Evolutionary conservation across 2,888 invertebrate species (phyloP), one percentile per base, ranked within the genome.

Genomic region (Cheilosia impressa): DNA sequence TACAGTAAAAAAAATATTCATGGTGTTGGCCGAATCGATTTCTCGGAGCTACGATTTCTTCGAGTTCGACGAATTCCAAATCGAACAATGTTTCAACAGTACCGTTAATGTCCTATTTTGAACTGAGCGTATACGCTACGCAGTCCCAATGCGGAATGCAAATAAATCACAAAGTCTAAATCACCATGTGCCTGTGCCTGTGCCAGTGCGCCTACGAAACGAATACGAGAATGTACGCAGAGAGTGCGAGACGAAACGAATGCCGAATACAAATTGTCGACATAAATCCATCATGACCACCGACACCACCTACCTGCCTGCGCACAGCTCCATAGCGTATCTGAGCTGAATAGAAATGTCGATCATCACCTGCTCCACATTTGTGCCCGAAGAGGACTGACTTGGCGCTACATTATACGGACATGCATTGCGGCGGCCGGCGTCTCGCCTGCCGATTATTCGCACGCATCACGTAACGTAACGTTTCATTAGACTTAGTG

Each of bases 391-490:
- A 71, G 78, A 63, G 78, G 68, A 73, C 62, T 55, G 75, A 31
- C 34, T 38, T 38, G 81, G 85, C 76, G 85, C 81, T 85, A 72
- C 71, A 62, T 65, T 38, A 53, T 76, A 24, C 69, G 75, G 63
- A 66, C 73, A 81, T 80, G 75, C 66, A 80, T 62, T 76, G 66
- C 60, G 53, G 53, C 66, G 65, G 31, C 31, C 60, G 57, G 19
- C 38, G 63, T 52, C 34, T 58, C 72, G 60, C 24, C 52, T 22
- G 53, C 43, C 66, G 71, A 81, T 72, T 85, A 85, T 77, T 81
- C 66, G 85, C 85, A 85, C 85, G 85, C 85, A 85, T 81, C 85
- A 85, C 85, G 85, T 85, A 85, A 85, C 85, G 85, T 85, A 85
- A 85, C 81, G 85, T 85, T 81, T 76, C 71, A 85, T 81, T 85